Evolutionary conservation across 2,113 vertebrate species (phyloP).

Genomic region (Felis chaus): DNA sequence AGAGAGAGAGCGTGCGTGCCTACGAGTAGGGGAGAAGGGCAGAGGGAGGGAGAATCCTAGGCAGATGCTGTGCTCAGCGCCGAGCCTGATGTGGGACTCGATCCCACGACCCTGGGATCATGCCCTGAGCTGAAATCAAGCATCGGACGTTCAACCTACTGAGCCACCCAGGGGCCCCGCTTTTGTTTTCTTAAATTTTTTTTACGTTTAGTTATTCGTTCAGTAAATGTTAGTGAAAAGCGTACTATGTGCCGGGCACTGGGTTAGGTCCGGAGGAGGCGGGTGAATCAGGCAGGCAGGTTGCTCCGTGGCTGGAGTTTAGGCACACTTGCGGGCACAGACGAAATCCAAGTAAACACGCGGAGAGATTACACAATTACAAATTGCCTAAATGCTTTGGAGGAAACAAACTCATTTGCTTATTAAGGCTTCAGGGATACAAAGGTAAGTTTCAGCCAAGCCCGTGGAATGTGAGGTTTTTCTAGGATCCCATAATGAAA

Average conservation of each 20-base stretch:
- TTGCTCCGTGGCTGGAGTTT: fast-evolving
- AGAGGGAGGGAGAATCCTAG: no score
- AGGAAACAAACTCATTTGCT: not conserved
- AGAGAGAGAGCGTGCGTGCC: no score
- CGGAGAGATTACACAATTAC: not conserved
- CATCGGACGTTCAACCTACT: no score
- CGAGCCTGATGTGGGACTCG: no score
- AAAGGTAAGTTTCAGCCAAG: not conserved
- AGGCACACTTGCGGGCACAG: not conserved
- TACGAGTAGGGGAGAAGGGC: no score
- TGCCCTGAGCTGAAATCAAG: no score
- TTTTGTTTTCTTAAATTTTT: not conserved
- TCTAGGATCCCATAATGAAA: not conserved
- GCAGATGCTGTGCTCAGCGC: no score
- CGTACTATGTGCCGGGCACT: not conserved
- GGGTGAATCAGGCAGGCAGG: no score
- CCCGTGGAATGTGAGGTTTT: not conserved
- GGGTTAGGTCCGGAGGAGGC: not conserved
- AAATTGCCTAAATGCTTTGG: not conserved
- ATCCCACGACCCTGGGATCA: no score
- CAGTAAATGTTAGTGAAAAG: not conserved
- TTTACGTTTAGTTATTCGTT: not conserved
- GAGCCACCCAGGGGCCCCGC: no score
- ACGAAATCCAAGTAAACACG: not conserved
- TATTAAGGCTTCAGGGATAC: not conserved